phyloP scores from a whole-genome alignment of 1,140 invertebrate species.

The Bemisia tabaci region DNA sequence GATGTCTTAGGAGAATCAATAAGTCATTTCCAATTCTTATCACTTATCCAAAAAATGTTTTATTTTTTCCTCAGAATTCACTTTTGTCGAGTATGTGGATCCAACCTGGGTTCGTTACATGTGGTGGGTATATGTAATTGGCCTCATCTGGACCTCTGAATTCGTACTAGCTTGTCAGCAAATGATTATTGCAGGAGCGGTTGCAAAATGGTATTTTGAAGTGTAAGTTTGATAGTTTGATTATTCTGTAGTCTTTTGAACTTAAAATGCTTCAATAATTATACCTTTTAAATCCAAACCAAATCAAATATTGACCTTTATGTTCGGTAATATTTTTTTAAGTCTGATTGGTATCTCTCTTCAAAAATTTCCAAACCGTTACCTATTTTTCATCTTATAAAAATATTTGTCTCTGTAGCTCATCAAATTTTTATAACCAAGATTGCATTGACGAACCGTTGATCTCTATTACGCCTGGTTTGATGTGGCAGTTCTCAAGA shows the following conservation, averaged over 20 bases:
- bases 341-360: constrained; percentile 9
- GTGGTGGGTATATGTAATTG: constrained; percentile 85
- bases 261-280: not conserved
- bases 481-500: too few relatives aligned
- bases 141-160: constrained; percentile 76
- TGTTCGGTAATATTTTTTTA: constrained; percentile 5
- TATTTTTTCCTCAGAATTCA: constrained; percentile 34
- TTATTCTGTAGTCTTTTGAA: not conserved
- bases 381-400: too few relatives aligned
- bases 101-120: constrained; percentile 64
- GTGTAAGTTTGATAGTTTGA: constrained; percentile 35
- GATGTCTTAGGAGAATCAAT: too few relatives aligned
- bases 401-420: too few relatives aligned
- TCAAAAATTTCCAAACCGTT: too few relatives aligned
- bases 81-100: constrained; percentile 51
- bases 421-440: too few relatives aligned
- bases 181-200: constrained; percentile 77
- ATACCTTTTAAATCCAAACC: not conserved
- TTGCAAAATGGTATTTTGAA: constrained; percentile 76
- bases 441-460: too few relatives aligned
- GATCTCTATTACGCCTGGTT: too few relatives aligned
- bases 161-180: constrained; percentile 84
- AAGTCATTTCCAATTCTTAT: too few relatives aligned
- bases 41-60: not conserved
- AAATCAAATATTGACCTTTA: not conserved